A percentile compares a stretch with the other conserved stretches of the same genome.
These are phyloP conservation scores for Neodiprion virginianus DNA, from an alignment of 1,140 invertebrate genomes.

Conservation along the genomic window DNA sequence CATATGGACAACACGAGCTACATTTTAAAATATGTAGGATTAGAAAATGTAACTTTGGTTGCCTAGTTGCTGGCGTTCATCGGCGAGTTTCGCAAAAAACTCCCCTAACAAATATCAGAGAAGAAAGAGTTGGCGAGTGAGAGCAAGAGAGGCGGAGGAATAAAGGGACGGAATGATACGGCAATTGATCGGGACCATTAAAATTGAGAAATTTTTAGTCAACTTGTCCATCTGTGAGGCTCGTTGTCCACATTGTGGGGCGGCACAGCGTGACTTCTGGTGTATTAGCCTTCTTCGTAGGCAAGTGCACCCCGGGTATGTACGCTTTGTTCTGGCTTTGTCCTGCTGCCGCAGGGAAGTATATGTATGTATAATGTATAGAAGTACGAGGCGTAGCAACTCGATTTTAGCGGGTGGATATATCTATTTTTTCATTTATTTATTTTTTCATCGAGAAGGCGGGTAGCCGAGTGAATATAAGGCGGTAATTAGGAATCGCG, in stretches of 20 bases:
- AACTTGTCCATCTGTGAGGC: background rate
- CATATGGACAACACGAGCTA: too few relatives aligned
- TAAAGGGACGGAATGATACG: background rate
- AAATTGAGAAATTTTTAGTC: background rate
- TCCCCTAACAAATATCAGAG: background rate
- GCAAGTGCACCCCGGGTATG: conserved; percentile 38
- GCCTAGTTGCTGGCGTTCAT: too few relatives aligned
- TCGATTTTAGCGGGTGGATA: background rate
- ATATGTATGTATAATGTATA: conserved; percentile 12
- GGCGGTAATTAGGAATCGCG: background rate
- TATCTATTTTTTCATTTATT: background rate
- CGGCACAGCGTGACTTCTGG: conserved; percentile 30
- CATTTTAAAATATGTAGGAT: too few relatives aligned
- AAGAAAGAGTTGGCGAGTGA: background rate
- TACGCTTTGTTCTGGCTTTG: conserved; percentile 23
- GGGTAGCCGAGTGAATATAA: conserved; percentile 5
- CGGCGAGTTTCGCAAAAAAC: background rate
- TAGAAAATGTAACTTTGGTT: too few relatives aligned
- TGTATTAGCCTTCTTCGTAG: conserved; percentile 26
- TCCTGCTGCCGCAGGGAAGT: conserved; percentile 32
- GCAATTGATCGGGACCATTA: background rate
- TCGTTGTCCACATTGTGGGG: background rate
- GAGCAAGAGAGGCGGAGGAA: background rate
- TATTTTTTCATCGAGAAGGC: background rate
- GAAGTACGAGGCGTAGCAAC: background rate